phyloP scores from a whole-genome alignment of 2,888 invertebrate genomes.

The Acanthoscelides obtectus region DNA sequence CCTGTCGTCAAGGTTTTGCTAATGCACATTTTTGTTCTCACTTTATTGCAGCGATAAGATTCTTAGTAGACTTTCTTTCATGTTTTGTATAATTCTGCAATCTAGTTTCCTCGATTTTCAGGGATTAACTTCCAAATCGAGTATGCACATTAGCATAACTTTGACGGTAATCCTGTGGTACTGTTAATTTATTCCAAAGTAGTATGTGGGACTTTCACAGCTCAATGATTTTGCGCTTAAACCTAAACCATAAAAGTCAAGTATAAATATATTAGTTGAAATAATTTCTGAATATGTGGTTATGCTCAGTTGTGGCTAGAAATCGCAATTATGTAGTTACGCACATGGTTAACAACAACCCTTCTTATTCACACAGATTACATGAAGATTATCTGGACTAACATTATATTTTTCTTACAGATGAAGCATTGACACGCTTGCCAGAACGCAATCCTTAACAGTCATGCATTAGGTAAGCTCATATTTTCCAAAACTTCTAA shows the following conservation, averaged over 20 bases:
- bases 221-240: not conserved
- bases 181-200: not conserved
- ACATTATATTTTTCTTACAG: not conserved
- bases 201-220: not conserved
- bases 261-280: not conserved
- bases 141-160: not conserved
- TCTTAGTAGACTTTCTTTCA: not conserved
- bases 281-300: not conserved
- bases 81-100: not conserved
- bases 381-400: not conserved
- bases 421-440: not conserved
- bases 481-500: not conserved
- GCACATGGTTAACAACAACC: not conserved
- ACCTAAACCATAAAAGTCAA: not conserved
- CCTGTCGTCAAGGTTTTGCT: no score
- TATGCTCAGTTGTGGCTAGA: not conserved
- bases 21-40: no score
- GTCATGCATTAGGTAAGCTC: not conserved
- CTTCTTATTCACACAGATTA: no score
- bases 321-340: not conserved
- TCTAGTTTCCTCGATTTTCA: not conserved
- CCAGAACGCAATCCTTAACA: not conserved
- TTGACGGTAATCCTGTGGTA: not conserved
- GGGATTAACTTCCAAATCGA: not conserved
- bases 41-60: not conserved